Conservation (phyloP, 2,888 invertebrate genomes). For the Teinopalpus imperialis region DNA sequence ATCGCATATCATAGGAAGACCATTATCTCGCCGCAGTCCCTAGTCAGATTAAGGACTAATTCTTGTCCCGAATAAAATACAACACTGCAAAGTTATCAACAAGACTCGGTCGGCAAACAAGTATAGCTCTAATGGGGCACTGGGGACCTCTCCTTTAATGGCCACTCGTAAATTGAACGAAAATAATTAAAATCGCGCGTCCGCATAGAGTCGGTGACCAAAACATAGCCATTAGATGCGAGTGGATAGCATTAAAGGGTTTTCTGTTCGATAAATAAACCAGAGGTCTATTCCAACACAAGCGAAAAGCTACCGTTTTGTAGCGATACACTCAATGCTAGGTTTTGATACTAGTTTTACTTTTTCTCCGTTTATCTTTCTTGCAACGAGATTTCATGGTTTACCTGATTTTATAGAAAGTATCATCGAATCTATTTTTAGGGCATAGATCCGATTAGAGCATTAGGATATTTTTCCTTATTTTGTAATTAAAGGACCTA, state of each 20-base stretch:
- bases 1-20: conserved; percentile 47
- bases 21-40: conserved; percentile 46
- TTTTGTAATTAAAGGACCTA: too few relatives aligned
- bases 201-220: conserved; percentile 60
- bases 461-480: too few relatives aligned
- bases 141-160: conserved; percentile 75
- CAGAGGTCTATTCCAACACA: conserved; percentile 42
- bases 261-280: conserved; percentile 72
- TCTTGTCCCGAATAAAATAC: conserved; percentile 66
- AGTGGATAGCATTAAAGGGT: conserved; percentile 68
- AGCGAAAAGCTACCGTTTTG: not conserved
- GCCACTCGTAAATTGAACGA: conserved; percentile 80
- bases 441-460: too few relatives aligned
- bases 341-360: not conserved
- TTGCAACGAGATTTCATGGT: too few relatives aligned
- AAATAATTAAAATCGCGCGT: conserved; percentile 80
- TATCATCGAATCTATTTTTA: too few relatives aligned
- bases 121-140: conserved; percentile 67
- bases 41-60: conserved; percentile 65
- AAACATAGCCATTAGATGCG: conserved; percentile 71
- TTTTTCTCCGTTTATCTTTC: too few relatives aligned
- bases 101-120: conserved; percentile 65
- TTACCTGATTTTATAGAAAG: too few relatives aligned
- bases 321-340: not conserved
- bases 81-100: conserved; percentile 75